These are phyloP conservation scores for Nipponia nippon DNA, from an alignment of 2,113 vertebrate species.

Conservation along the genomic window DNA sequence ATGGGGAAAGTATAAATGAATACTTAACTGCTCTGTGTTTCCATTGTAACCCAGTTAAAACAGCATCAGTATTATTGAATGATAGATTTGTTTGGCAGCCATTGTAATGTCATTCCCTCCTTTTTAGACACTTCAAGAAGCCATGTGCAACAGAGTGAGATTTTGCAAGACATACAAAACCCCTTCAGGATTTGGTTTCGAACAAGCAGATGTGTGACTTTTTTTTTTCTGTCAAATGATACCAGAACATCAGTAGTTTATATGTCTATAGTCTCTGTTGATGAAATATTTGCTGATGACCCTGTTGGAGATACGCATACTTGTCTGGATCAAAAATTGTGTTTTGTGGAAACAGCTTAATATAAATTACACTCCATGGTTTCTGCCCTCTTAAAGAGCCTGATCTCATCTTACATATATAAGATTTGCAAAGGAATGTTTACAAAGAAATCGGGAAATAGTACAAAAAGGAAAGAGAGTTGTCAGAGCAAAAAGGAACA, in stretches of 20 bases:
- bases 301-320: slow-evolving; percentile 34
- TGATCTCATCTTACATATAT: slow-evolving; percentile 85
- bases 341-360: slow-evolving; percentile 55
- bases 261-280: background rate
- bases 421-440: slow-evolving; percentile 99
- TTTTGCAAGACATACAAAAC: slow-evolving; percentile 40
- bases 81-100: background rate
- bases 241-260: background rate
- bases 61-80: background rate
- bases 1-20: background rate
- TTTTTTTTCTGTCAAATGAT: background rate
- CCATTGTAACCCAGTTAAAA: background rate
- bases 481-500: slow-evolving; percentile 85
- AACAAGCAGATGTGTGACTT: background rate
- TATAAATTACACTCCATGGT: slow-evolving; percentile 87
- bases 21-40: background rate
- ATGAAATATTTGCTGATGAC: slow-evolving; percentile 40
- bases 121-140: slow-evolving; percentile 74
- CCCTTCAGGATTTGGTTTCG: slow-evolving; percentile 33
- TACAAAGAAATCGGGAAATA: slow-evolving; percentile 97
- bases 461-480: slow-evolving; percentile 91
- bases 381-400: slow-evolving; percentile 88
- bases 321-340: slow-evolving; percentile 34
- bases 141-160: slow-evolving; percentile 61
- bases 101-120: slow-evolving; percentile 45